Conservation (phyloP, 2,888 invertebrate species). For the Leucozona laternaria region DNA sequence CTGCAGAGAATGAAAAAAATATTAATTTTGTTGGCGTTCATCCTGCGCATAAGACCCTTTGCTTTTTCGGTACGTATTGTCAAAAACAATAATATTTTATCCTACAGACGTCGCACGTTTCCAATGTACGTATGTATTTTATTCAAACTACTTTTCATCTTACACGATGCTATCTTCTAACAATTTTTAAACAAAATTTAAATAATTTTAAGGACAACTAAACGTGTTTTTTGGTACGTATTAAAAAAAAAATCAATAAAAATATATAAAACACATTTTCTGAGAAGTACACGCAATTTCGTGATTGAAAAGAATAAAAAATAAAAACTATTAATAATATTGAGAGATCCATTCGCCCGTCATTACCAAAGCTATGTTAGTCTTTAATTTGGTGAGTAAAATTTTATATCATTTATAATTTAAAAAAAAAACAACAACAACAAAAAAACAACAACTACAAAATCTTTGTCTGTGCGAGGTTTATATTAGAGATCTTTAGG, state of each 20-base stretch:
- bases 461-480: slow-evolving; percentile 59
- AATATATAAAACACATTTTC: slow-evolving; percentile 57
- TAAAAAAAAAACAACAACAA: slow-evolving; percentile 27
- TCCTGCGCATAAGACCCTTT: slow-evolving; percentile 50
- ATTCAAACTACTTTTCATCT: slow-evolving; percentile 55
- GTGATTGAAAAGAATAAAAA: slow-evolving; percentile 39
- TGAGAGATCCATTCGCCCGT: slow-evolving; percentile 44
- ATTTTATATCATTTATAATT: slow-evolving; percentile 66
- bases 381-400: slow-evolving; percentile 75
- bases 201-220: slow-evolving; percentile 65
- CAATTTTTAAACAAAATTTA: slow-evolving; percentile 37
- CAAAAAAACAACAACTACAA: slow-evolving; percentile 29
- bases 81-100: slow-evolving; percentile 45
- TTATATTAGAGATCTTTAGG: slow-evolving; percentile 52
- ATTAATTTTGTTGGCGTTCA: slow-evolving; percentile 58
- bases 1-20: slow-evolving; percentile 63
- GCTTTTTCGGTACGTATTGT: slow-evolving; percentile 71
- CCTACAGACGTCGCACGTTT: slow-evolving; percentile 48
- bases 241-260: slow-evolving; percentile 44
- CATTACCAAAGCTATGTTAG: slow-evolving; percentile 63
- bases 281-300: slow-evolving; percentile 62
- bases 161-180: slow-evolving; percentile 54
- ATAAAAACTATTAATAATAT: slow-evolving; percentile 42
- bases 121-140: slow-evolving; percentile 48
- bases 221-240: slow-evolving; percentile 74